These are phyloP conservation scores for Drosophila lacertosa DNA, from an alignment of 1,140 invertebrate genomes.

Conservation along the genomic window DNA sequence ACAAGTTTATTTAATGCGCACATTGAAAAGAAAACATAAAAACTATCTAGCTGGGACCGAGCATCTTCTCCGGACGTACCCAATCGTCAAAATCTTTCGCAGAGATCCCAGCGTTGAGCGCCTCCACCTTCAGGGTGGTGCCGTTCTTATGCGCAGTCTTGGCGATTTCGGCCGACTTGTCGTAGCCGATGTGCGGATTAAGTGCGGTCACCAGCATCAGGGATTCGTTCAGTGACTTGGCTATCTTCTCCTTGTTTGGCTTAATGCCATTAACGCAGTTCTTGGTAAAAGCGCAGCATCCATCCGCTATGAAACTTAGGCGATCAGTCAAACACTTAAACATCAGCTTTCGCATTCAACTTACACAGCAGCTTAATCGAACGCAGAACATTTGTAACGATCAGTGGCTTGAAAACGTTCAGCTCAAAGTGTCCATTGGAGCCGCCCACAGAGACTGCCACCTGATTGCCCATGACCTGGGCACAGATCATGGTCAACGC, in stretches of 20 bases:
- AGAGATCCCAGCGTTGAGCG: constrained; percentile 93
- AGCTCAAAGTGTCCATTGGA: constrained; percentile 99
- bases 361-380: constrained; percentile 94
- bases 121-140: constrained; percentile 94
- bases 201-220: constrained; percentile 99
- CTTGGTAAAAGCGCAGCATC: constrained; percentile 92
- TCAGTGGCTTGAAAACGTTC: constrained; percentile 99
- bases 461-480: constrained; percentile 99
- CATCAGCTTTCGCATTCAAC: constrained; percentile 19
- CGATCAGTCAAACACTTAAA: not conserved
- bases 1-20: not conserved
- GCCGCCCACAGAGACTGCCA: constrained; percentile 95
- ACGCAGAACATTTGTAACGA: constrained; percentile 96
- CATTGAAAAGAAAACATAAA: not conserved
- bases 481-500: constrained; percentile 99
- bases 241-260: constrained; percentile 92
- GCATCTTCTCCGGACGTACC: constrained; percentile 97
- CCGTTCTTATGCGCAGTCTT: constrained; percentile 98
- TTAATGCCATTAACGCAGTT: constrained; percentile 97
- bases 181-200: constrained; percentile 99
- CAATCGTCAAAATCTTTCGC: constrained; percentile 96
- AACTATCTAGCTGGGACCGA: constrained; percentile 92
- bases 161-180: constrained; percentile 97
- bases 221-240: constrained; percentile 95
- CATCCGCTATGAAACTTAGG: constrained; percentile 86